These are phyloP conservation scores for Ceryle rudis DNA, from an alignment of 2,797 vertebrate species.

Conservation along the genomic window DNA sequence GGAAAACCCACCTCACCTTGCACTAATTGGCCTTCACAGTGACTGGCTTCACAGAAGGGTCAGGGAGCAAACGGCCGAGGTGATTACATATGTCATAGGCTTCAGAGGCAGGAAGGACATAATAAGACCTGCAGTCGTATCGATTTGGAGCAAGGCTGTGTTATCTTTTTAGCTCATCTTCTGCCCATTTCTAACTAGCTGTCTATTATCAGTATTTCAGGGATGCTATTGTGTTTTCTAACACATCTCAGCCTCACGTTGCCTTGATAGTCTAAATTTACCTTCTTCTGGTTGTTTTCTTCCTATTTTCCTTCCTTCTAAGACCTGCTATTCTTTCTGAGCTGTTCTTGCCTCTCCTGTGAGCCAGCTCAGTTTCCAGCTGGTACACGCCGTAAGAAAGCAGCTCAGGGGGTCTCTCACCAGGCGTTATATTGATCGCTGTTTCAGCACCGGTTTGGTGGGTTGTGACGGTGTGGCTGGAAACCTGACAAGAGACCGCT, in stretches of 20 bases:
- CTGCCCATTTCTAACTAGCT: background rate
- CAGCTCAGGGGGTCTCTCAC: fast-evolving
- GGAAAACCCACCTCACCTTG: background rate
- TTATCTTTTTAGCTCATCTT: background rate
- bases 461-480: background rate
- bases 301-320: background rate
- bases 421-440: fast-evolving
- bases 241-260: background rate
- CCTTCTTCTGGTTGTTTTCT: background rate
- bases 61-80: background rate
- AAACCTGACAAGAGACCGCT: background rate
- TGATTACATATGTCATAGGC: background rate
- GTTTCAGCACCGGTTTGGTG: background rate
- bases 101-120: background rate
- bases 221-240: background rate
- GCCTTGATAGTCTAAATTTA: background rate
- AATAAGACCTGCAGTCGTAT: background rate
- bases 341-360: background rate
- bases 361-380: background rate
- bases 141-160: background rate
- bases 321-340: background rate
- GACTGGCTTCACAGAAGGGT: background rate
- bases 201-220: background rate
- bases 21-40: background rate
- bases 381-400: background rate